Evolutionary conservation across 1,140 invertebrate species (phyloP), one percentile per base, ranked within the genome.

Genomic region (Yoshiicerus persimilis): DNA sequence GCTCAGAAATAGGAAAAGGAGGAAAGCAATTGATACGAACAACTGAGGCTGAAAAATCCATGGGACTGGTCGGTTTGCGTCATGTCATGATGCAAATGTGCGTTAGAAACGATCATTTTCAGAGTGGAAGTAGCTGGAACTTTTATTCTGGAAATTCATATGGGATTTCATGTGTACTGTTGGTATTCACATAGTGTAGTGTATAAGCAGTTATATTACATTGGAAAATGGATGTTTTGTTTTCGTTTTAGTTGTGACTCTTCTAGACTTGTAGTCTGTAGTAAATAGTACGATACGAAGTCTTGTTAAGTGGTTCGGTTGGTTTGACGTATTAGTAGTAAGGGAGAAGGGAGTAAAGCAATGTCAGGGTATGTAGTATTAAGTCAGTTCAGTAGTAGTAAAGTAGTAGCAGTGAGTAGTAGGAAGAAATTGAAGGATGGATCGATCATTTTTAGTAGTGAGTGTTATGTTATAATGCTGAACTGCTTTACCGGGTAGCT

Each of bases 361-460:
- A n/a, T n/a, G n/a, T n/a, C n/a, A n/a, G n/a, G n/a, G n/a, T n/a
- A n/a, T n/a, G n/a, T n/a, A n/a, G n/a, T n/a, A n/a, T n/a, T n/a
- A n/a, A n/a, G n/a, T n/a, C n/a, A n/a, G n/a, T n/a, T n/a, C n/a
- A n/a, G n/a, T n/a, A n/a, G 47, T 56, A 56, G 13, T 47, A 47
- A n/a, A n/a, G 1, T 39, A 3, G 38, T 39, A 39, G 38, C 13
- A 39, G 38, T 39, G 1, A 39, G 41, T 47, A 11, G 47, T 56
- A 56, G 47, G 30, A 38, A 80, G 75, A 80, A 80, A 80, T 32
- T 80, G 75, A 80, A 80, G 75, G 75, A 80, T 80, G 75, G 75
- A 80, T 80, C 75, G 75, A 80, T 80, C 75, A 80, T 80, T n/a
- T n/a, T 80, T 80, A 80, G 75, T 80, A 80, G 75, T 80, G 75